phyloP scores from a whole-genome alignment of 2,113 vertebrate species.

The Cochlearius cochlearius region DNA sequence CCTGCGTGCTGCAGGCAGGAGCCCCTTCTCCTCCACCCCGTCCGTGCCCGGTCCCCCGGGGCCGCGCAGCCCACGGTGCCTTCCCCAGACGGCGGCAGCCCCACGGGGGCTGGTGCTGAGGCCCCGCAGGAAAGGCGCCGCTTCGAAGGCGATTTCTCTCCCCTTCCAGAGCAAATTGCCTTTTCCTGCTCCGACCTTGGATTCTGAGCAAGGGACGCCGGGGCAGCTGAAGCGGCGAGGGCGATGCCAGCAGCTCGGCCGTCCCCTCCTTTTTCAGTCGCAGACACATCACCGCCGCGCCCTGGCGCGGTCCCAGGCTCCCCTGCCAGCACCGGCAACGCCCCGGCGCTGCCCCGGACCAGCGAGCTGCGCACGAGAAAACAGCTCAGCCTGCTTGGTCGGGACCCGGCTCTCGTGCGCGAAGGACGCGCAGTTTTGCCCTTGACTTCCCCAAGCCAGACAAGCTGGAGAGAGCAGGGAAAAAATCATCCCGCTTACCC shows the following conservation, averaged over 20 bases:
- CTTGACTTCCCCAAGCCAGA: background rate
- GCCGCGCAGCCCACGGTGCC: background rate
- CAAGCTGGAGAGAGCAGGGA: background rate
- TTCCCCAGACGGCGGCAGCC: background rate
- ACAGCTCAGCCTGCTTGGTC: background rate
- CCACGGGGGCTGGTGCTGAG: fast-evolving
- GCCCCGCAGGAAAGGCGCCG: background rate
- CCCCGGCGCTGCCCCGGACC: background rate
- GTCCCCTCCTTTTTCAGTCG: fast-evolving
- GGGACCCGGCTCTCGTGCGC: background rate
- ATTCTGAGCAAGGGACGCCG: background rate
- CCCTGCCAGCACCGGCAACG: background rate
- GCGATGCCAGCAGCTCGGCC: background rate
- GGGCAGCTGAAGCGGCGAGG: too few species aligned
- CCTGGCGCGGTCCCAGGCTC: background rate
- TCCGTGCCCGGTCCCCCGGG: fast-evolving
- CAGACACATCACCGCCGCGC: background rate
- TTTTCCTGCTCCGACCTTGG: background rate
- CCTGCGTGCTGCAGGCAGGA: background rate
- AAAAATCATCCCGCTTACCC: too few species aligned
- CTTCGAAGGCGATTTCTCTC: background rate
- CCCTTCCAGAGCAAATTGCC: fast-evolving
- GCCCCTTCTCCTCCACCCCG: background rate
- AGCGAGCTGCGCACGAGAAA: fast-evolving
- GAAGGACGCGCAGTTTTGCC: fast-evolving